Evolutionary conservation across 2,113 vertebrate genomes (phyloP), one percentile per base, ranked within the genome.

Genomic region (Mesitornis unicolor): DNA sequence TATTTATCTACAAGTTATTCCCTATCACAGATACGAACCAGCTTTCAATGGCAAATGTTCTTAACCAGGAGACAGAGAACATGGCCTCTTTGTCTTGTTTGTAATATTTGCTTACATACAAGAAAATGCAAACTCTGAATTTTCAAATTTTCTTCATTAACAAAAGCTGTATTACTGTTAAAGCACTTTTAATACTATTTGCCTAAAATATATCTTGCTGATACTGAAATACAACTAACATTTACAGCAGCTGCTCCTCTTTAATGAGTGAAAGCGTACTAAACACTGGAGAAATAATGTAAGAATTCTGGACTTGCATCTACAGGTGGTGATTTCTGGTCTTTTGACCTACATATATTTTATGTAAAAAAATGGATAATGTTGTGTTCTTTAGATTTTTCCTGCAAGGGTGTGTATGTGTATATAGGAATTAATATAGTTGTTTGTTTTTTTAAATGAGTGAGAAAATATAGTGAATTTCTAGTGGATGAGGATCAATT

Each of bases 401-500:
- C 16, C 26, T 76, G 22, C 5, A 65, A 68, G 5, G 2, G 4
- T 1, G 1, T n/a, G 12, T 33, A 4, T 13, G 13, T 40, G 18
- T 47, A 80, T n/a, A n/a, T n/a, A n/a, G 7, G 17, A 11, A 63
- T 80, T 63, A 3, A 11, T 16, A 36, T 1, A 35, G 17, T 13
- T 59, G 6, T 14, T 43, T 43, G n/a, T n/a, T 35, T 70, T 92
- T 82, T 76, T 6, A 10, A 83, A 69, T 21, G 7, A 70, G 4
- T 38, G 40, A 74, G 25, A 22, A 59, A 82, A 25, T 81, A 68
- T 3, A 61, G 3, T 21, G 26, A 35, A 40, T 75, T 54, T 71
- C 12, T 19, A 2, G 19, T 57, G 28, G 15, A 57, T 42, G 14
- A 84, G 6, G 8, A 15, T 71, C 10, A 35, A 42, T 40, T 63